Base-by-base conservation (phyloP, 2,888 invertebrate species). In the Leptinotarsa juncta region DNA sequence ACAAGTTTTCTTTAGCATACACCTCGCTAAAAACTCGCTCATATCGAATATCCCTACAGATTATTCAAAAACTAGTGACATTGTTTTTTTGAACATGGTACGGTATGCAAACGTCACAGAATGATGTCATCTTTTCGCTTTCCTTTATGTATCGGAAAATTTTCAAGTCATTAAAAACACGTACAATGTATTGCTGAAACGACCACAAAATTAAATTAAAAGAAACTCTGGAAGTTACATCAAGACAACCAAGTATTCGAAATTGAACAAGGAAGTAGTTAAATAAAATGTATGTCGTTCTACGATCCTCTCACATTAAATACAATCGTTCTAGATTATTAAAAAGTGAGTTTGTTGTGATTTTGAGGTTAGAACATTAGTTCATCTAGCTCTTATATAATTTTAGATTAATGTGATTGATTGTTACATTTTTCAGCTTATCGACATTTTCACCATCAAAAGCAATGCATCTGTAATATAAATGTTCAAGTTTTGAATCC, bases 281-380 rank as follows among this genome's bases (percentile, higher is more conserved):
- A 42, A 62, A 62, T 62, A 84, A 83, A 81, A 86, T 86, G 86
- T 85, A 85, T 77, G 81, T 84, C 65, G 78, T 85, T 73, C 77
- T 86, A 70, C 82, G 86, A 76, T 83, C 83, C 71, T 78, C 82
- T 51, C 81, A 82, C 72, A 74, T 85, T 67, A 78, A 81, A 77
- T 81, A 82, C 73, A 83, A 82, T 76, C 82, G 81, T 76, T 83
- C 81, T 65, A 82, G 81, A 75, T 77, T 83, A 66, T 69, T 82
- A 60, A 82, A 82, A 80, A 80, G 84, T 84, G 80, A 84, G 84
- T 83, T 78, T 73, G 49, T 70, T 72, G 71, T 76, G 65, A 55
- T 68, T 79, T 76, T 77, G 75, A 81, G 81, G 81, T 81, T 81
- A 82, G 65, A 71, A 73, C 60, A 76, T 53, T 18, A 48, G 70